Base-by-base conservation (phyloP, 2,888 invertebrate species). In the Brachyptera risi region DNA sequence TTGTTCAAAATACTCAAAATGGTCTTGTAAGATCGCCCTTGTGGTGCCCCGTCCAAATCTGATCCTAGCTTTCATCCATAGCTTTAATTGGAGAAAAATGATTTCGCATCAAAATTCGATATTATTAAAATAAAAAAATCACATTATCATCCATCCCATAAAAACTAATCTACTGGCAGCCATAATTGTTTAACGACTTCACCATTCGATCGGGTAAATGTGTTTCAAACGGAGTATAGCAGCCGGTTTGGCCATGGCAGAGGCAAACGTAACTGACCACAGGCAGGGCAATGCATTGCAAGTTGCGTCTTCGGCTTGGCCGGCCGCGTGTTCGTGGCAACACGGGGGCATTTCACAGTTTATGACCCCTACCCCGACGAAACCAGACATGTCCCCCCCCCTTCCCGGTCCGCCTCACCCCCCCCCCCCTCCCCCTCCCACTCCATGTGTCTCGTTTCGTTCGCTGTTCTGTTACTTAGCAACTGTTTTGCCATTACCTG, bases 291-390 rank as follows among this genome's bases (percentile, higher is more conserved):
- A 54, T 35, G 54, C 11, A 37, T 54, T 21, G 37, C 24, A 15
- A 13, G 19, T 54, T 54, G 54, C 37, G 37, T 54, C 37, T 37
- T 11, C 47, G 21, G 11, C 24, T 17, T 15, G 19, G 42, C 9
- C 42, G 42, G 17, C 42, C 21, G 21, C 21, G 21, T 37, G 23
- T 31, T 37, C 37, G 54, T 17, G n/a, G n/a, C n/a, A n/a, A n/a
- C n/a, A n/a, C n/a, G n/a, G 31, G 35, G 19, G 54, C 23, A 37
- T 54, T 54, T 54, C 37, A 54, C 37, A 54, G 54, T 54, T 54
- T 54, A 54, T 54, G 54, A 54, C 54, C 54, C 54, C 54, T 17
- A 54, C 54, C 54, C 54, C 54, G 35, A 35, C 54, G 37, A 21
- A 37, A 54, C 54, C 54, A 54, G 54, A 54, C 54, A 15, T 54